A percentile compares a stretch with the other conserved stretches of the same genome.
These are phyloP conservation scores for Epinotia nisella DNA, from an alignment of 2,888 invertebrate species.

Conservation along the genomic window DNA sequence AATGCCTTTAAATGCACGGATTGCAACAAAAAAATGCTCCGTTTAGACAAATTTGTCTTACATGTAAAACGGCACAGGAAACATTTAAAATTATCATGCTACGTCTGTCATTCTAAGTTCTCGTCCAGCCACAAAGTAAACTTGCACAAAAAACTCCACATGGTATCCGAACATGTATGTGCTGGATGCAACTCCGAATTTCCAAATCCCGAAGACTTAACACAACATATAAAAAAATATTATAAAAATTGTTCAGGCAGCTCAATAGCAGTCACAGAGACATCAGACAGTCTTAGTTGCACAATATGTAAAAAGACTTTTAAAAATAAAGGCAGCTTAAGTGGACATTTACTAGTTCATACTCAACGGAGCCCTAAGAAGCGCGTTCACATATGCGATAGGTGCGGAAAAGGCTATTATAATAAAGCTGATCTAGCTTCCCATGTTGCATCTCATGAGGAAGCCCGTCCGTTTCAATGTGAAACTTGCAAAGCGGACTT, in stretches of 20 bases:
- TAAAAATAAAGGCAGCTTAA: constrained; percentile 59
- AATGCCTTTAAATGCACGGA: constrained; percentile 87
- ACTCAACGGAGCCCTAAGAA: constrained; percentile 62
- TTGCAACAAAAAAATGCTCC: constrained; percentile 73
- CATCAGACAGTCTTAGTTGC: constrained; percentile 59
- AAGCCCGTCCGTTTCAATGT: constrained; percentile 65
- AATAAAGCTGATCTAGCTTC: constrained; percentile 59
- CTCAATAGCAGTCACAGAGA: constrained; percentile 50
- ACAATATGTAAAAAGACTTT: constrained; percentile 65
- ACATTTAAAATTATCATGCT: constrained; percentile 80
- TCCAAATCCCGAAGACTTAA: constrained; percentile 54
- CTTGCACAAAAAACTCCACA: constrained; percentile 56
- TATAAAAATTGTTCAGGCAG: constrained; percentile 56
- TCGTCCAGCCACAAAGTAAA: constrained; percentile 50
- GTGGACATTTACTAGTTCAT: constrained; percentile 85
- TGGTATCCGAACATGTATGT: constrained; percentile 57
- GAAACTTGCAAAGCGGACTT: constrained; percentile 69
- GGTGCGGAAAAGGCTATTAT: constrained; percentile 68
- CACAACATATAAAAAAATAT: constrained; percentile 57
- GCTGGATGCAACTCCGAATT: constrained; percentile 66
- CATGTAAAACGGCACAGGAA: constrained; percentile 86
- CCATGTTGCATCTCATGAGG: constrained; percentile 65
- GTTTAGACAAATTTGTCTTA: constrained; percentile 61
- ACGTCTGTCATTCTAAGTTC: constrained; percentile 62
- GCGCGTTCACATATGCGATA: constrained; percentile 67